Evolutionary conservation across 2,113 vertebrate species (phyloP).

Genomic region (Spea multiplicata): DNA sequence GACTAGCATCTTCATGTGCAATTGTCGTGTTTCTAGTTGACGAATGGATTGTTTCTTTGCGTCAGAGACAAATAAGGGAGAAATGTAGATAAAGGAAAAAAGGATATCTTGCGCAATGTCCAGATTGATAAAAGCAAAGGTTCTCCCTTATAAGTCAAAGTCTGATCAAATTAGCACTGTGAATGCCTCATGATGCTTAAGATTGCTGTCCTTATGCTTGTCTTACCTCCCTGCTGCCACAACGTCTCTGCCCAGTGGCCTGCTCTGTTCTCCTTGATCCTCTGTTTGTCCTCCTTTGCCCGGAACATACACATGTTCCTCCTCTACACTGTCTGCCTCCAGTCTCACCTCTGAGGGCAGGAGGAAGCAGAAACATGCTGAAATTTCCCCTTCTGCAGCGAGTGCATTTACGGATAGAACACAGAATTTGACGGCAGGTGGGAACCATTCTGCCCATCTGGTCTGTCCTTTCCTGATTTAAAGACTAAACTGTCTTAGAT

Average conservation of each 20-base stretch:
- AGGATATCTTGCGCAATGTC: too few relatives aligned
- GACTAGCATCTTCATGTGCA: too few relatives aligned
- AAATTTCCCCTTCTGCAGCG: too few relatives aligned
- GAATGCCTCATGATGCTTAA: neutral
- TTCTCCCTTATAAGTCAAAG: neutral
- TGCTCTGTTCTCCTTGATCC: conserved; percentile 19
- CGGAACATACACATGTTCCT: conserved; percentile 7
- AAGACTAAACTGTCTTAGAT: too few relatives aligned
- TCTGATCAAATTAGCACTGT: neutral
- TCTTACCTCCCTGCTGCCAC: conserved; percentile 13
- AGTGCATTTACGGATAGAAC: too few relatives aligned
- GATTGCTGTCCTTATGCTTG: neutral
- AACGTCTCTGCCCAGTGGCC: conserved; percentile 3
- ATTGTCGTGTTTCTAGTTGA: too few relatives aligned
- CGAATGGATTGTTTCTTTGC: too few relatives aligned
- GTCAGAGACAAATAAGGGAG: too few relatives aligned
- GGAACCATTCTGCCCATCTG: too few relatives aligned
- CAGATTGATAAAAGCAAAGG: neutral
- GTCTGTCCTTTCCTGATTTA: too few relatives aligned
- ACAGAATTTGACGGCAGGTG: too few relatives aligned
- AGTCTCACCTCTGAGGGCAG: neutral
- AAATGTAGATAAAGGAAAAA: too few relatives aligned
- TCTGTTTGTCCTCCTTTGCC: conserved; percentile 4
- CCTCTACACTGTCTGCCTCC: neutral
- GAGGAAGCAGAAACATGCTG: conserved; percentile 12